Conservation (phyloP, 2,888 invertebrate genomes). For the Hypselothyrea guttata region DNA sequence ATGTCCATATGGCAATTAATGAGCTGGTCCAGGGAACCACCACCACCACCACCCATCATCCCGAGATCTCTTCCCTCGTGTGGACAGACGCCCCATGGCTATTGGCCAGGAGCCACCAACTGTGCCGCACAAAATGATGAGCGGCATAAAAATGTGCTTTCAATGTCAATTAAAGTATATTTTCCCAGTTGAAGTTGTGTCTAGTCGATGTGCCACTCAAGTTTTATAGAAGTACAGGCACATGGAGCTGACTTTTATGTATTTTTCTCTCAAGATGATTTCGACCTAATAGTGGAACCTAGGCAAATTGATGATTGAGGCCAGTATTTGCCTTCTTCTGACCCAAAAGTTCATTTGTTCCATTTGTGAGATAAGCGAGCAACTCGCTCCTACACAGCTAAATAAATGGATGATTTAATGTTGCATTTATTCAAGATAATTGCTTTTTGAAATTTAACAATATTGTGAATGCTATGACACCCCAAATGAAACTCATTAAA, state of each 20-base stretch:
- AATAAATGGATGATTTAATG: not conserved
- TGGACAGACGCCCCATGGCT: constrained; percentile 49
- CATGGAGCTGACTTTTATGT: constrained; percentile 11
- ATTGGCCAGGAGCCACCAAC: constrained; percentile 42
- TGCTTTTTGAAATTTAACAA: no score
- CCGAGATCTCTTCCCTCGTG: constrained; percentile 13
- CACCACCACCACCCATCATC: constrained; percentile 18
- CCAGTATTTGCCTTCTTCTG: constrained; percentile 49
- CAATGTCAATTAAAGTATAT: constrained; percentile 75
- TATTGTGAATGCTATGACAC: no score
- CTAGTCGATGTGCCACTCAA: constrained; percentile 30
- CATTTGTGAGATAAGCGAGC: constrained; percentile 20
- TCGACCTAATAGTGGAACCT: constrained; percentile 29
- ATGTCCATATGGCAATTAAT: constrained; percentile 71
- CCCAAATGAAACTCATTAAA: no score
- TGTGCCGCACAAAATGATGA: constrained; percentile 58
- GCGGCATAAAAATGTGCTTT: constrained; percentile 67
- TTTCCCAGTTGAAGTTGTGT: constrained; percentile 20
- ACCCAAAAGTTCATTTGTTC: constrained; percentile 42
- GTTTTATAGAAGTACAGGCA: constrained; percentile 25
- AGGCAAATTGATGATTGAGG: constrained; percentile 43
- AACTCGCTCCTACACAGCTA: no score
- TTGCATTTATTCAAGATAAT: no score
- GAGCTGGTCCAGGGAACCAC: constrained; percentile 29
- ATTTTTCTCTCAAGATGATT: constrained; percentile 16